Conservation (phyloP, 92 coral and sea anemone species). For the Umimayanthus kanabou region DNA sequence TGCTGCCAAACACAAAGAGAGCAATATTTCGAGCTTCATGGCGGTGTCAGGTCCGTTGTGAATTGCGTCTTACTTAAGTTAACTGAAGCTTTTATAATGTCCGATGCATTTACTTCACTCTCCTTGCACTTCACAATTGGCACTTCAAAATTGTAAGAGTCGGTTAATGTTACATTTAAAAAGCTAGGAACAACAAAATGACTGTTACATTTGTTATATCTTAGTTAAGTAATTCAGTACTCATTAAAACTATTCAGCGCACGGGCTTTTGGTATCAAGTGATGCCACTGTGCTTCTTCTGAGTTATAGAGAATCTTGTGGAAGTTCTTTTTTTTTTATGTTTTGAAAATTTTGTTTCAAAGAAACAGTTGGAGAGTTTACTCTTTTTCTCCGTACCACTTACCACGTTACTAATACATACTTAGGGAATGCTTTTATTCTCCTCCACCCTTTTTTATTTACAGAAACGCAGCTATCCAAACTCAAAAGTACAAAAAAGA, state of each 20-base stretch:
- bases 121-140: neutral
- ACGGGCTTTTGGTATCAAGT: neutral
- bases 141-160: neutral
- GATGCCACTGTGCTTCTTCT: neutral
- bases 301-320: neutral
- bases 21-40: constrained; percentile 10
- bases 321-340: neutral
- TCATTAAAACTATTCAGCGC: neutral
- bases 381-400: neutral
- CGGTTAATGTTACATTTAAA: neutral
- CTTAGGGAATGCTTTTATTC: neutral
- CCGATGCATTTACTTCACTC: neutral
- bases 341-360: neutral
- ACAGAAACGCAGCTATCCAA: neutral
- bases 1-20: constrained; percentile 10
- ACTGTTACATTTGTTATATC: neutral
- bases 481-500: neutral
- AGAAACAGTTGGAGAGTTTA: neutral
- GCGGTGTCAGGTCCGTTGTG: neutral
- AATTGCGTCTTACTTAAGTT: neutral
- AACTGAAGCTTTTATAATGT: neutral
- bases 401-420: neutral
- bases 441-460: neutral
- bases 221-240: neutral
- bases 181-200: neutral